phyloP scores from a whole-genome alignment of 2,797 vertebrate species.

The Artibeus lituratus region DNA sequence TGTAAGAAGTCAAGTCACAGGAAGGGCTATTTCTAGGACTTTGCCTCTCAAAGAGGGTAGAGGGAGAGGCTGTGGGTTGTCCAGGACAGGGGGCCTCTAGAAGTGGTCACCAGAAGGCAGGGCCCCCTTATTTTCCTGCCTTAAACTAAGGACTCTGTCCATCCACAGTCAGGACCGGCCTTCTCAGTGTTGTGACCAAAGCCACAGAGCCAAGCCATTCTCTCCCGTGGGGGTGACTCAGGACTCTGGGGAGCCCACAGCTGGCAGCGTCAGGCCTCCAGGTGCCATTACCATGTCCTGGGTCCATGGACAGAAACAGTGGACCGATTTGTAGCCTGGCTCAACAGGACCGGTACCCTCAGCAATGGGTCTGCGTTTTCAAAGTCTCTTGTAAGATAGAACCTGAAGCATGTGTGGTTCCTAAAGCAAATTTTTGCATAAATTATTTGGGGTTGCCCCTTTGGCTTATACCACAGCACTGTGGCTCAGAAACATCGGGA shows the following conservation, averaged over 20 bases:
- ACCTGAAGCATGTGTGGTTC: slow-evolving; percentile 29
- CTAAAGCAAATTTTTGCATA: slow-evolving; percentile 32
- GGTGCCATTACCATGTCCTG: background rate
- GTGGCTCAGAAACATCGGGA: background rate
- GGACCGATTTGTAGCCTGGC: background rate
- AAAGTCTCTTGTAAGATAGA: background rate
- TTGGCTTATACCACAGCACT: background rate
- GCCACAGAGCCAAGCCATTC: background rate
- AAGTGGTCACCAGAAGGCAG: background rate
- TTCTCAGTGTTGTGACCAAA: background rate
- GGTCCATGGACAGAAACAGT: background rate
- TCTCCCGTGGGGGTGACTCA: background rate
- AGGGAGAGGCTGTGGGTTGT: background rate
- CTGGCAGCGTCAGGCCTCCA: background rate
- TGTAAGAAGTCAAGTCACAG: background rate
- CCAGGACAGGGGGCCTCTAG: background rate
- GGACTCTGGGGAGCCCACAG: background rate
- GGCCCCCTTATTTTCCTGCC: background rate
- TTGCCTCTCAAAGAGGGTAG: background rate
- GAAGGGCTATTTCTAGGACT: background rate
- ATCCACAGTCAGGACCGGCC: background rate
- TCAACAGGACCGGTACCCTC: background rate
- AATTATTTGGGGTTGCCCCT: slow-evolving; percentile 43
- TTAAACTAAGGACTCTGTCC: background rate
- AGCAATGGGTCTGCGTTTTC: background rate